A percentile compares a stretch with the other conserved stretches of the same genome.
Evolutionary conservation across 2,113 vertebrate species (phyloP).

Genomic region (Siniperca knerii): DNA sequence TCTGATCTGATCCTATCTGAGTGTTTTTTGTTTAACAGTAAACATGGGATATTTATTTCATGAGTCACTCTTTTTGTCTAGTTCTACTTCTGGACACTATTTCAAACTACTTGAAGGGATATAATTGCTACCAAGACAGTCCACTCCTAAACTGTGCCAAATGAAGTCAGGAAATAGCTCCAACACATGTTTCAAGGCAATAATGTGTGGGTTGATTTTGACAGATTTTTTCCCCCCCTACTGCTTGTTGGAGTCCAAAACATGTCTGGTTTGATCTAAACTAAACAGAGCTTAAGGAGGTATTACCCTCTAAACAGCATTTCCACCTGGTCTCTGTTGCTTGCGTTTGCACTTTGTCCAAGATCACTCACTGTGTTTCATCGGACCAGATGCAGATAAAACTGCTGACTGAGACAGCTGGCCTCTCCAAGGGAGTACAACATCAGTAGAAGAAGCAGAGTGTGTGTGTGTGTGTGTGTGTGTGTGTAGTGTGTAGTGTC

Average conservation of each 20-base stretch:
- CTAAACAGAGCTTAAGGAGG: slow-evolving; percentile 17
- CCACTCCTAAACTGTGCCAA: slow-evolving; percentile 4
- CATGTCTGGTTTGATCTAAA: slow-evolving; percentile 29
- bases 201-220: slow-evolving; percentile 27
- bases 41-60: not conserved
- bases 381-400: slow-evolving; percentile 53
- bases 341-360: slow-evolving; percentile 53
- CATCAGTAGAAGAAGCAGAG: slow-evolving; percentile 8
- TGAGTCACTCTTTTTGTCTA: not conserved
- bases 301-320: slow-evolving; percentile 39
- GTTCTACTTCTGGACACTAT: not conserved
- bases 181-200: slow-evolving; percentile 13
- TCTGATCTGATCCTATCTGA: not conserved
- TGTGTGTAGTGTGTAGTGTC: slow-evolving; percentile 20
- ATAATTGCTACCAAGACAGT: slow-evolving; percentile 5
- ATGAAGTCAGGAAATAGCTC: not conserved
- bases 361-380: slow-evolving; percentile 42
- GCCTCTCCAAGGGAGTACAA: slow-evolving; percentile 34
- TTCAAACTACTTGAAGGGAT: not conserved
- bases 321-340: slow-evolving; percentile 65
- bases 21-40: not conserved
- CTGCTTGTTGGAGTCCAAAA: slow-evolving; percentile 18
- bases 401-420: slow-evolving; percentile 62
- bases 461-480: slow-evolving; percentile 18
- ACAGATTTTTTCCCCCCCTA: not conserved